Evolutionary conservation across 2,888 invertebrate species (phyloP).

Genomic region (Baronia brevicornis): DNA sequence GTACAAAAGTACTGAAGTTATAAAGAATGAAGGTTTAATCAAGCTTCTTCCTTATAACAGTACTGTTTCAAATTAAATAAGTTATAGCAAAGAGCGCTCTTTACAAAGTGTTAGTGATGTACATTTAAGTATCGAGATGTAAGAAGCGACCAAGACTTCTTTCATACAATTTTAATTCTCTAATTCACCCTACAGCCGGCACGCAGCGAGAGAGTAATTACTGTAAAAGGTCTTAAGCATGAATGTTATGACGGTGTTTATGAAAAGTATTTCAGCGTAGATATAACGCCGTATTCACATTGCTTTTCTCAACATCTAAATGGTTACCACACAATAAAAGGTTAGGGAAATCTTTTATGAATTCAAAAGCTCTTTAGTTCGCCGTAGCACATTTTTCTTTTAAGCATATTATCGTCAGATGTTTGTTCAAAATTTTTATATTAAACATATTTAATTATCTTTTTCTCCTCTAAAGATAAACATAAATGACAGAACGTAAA

Average conservation of each 20-base stretch:
- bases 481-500: not conserved
- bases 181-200: conserved; percentile 56
- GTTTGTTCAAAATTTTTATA: too few relatives aligned
- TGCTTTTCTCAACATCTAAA: conserved; percentile 49
- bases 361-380: conserved; percentile 20
- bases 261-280: conserved; percentile 64
- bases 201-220: conserved; percentile 57
- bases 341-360: conserved; percentile 38
- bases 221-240: conserved; percentile 71
- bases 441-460: too few relatives aligned
- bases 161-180: conserved; percentile 66
- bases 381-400: conserved; percentile 22
- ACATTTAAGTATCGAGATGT: conserved; percentile 30
- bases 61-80: too few relatives aligned
- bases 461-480: not conserved
- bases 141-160: conserved; percentile 62
- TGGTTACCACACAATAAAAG: conserved; percentile 61
- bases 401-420: conserved; percentile 20
- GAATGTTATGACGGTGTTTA: conserved; percentile 73
- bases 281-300: conserved; percentile 45
- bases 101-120: conserved; percentile 16
- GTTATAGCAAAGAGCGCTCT: conserved; percentile 1
- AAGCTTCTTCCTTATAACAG: too few relatives aligned
- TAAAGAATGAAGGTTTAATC: too few relatives aligned
- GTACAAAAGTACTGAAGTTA: too few relatives aligned